Conservation (phyloP, 2,113 vertebrate genomes). For the Indri indri region DNA sequence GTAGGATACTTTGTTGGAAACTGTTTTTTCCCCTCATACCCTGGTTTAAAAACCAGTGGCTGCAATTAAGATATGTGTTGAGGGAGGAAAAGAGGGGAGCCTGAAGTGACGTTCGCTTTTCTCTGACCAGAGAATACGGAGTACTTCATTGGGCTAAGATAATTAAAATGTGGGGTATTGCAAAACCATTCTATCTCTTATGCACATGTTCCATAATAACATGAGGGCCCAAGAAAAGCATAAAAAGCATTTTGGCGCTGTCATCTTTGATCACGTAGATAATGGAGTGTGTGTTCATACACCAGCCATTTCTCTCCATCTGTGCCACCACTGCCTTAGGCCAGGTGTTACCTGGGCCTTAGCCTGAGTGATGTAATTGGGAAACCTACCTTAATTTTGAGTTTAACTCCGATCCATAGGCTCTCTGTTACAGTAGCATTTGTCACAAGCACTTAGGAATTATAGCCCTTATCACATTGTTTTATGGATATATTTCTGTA, state of each 20-base stretch:
- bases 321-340: neutral
- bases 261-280: neutral
- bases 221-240: neutral
- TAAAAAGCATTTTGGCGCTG: neutral
- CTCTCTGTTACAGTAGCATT: neutral
- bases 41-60: neutral
- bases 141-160: neutral
- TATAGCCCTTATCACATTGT: neutral
- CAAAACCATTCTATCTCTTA: neutral
- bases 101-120: too few species aligned
- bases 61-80: neutral
- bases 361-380: neutral
- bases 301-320: neutral
- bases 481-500: neutral
- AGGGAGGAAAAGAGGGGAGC: too few species aligned
- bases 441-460: neutral
- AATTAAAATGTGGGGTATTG: neutral
- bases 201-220: neutral
- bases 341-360: neutral
- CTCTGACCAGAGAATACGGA: neutral
- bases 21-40: neutral
- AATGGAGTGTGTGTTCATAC: fast-evolving
- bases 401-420: neutral
- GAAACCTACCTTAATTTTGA: neutral
- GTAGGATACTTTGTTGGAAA: neutral